Percentiles rank a stretch among this genome's conserved stretches.
Conservation (phyloP, 2,888 invertebrate genomes). For the Phrixothrix hirtus region DNA sequence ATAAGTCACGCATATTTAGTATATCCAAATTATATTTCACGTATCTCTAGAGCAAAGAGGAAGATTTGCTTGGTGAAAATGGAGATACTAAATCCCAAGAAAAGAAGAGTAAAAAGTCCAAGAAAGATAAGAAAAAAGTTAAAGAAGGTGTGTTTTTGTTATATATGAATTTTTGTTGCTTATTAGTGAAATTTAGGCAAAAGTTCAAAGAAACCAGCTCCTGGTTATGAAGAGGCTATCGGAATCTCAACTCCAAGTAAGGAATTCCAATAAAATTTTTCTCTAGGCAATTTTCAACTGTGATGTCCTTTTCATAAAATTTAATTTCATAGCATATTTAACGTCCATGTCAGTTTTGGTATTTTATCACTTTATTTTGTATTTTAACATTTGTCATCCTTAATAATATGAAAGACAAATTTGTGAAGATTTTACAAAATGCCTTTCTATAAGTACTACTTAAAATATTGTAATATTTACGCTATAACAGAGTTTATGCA, state of each 20-base stretch:
- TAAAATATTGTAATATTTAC: conserved; percentile 8
- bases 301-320: conserved; percentile 15
- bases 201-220: conserved; percentile 64
- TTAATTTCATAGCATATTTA: conserved; percentile 6
- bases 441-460: background rate
- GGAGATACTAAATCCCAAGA: conserved; percentile 11
- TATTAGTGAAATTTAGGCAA: conserved; percentile 51
- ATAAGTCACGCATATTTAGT: too few species aligned
- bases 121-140: conserved; percentile 51
- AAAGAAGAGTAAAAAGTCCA: conserved; percentile 41
- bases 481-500: conserved; percentile 30
- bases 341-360: conserved; percentile 1
- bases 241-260: conserved; percentile 92
- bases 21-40: too few species aligned
- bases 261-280: conserved; percentile 62
- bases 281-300: conserved; percentile 21
- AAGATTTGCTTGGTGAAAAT: conserved; percentile 1
- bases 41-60: background rate
- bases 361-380: background rate
- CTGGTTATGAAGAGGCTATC: conserved; percentile 86
- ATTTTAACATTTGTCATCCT: conserved; percentile 11
- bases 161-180: too few species aligned
- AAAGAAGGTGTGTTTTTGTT: conserved; percentile 52
- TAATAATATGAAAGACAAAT: conserved; percentile 1
- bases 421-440: conserved; percentile 5